Evolutionary conservation across 37 sponge, comb jelly and placozoan species (phyloP), one percentile per base, ranked within the genome.

Genomic region (Axinella damicornis): DNA sequence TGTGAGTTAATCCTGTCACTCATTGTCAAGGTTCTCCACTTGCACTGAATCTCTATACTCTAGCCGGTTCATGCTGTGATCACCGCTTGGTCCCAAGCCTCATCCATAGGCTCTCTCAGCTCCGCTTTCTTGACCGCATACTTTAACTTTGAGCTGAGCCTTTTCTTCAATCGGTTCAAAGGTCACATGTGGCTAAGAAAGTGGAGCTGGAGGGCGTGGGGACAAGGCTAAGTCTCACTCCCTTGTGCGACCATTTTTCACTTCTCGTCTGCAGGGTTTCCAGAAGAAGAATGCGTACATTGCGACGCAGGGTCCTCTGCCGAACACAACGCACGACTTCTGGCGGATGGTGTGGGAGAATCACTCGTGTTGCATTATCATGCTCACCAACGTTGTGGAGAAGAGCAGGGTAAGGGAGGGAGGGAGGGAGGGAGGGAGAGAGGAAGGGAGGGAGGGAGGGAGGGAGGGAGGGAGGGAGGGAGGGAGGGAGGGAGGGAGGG

Each of bases 321-420:
- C 84, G 0, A 77, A 76, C 72, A 93, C 93, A 35, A 76, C 81
- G 12, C 79, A 84, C 36, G 93, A 93, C 71, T 93, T 93, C 82
- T 93, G 93, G 93, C 63, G 86, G 59, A 93, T 93, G 93, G 85
- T 88, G 16, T 93, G 93, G 93, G 90, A 93, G 52, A 77, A 81
- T 81, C 62, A 85, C 70, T 71, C 74, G 65, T 67, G 82, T 36
- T 79, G 81, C 34, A 81, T 93, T 38, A 74, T 93, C 57, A 89
- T 93, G 89, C 71, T 93, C 67, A 93, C 93, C n/a, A 93, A 93
- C 72, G 55, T 88, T 21, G 85, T 88, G 58, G 94, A 93, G 73
- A 89, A 93, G 83, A 81, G 74, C 65, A 85, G 82, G 53, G 94
- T 93, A 25, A 80, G 93, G 14, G 11, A 62, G 63, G 63, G 63